Evolutionary conservation across 2,797 vertebrate species (phyloP), one percentile per base, ranked within the genome.

Genomic region (Glyptemys insculpta): DNA sequence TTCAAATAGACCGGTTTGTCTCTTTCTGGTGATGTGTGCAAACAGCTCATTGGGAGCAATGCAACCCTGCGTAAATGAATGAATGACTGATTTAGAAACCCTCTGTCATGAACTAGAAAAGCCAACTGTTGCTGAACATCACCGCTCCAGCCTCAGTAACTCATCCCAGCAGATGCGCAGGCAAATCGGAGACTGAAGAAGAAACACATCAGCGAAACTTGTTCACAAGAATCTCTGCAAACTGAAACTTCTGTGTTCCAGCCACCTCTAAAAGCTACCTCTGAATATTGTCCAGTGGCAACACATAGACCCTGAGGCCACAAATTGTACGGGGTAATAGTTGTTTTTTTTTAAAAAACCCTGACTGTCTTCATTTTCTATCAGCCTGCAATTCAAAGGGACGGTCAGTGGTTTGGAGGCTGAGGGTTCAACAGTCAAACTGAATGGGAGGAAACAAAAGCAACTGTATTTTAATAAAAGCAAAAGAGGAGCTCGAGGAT

Each of bases 1-100:
- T 87, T 94, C 56, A 65, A 79, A 21, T 44, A 49, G n/a, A 15
- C 15, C 81, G 27, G 74, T 85, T 88, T 83, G 29, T 90, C 52
- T 62, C 27, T 81, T 37, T 89, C 59, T 90, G 31, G 9, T 87
- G 29, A 50, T 21, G 15, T 8, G 12, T 5, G 29, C 81, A 90
- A 90, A 89, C 4, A 85, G 31, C 56, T 87, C 53, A 31, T 74
- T 79, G 86, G 25, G 88, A 57, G 37, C 0, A 0, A 4, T 81
- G 47, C 31, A 79, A 16, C 5, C 3, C 1, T 5, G 8, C 27
- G 21, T 6, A 89, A 87, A 80, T 29, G 29, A 88, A 47, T 0
- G 29, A 87, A 85, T 5, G 9, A 4, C 14, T 62, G 44, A 27
- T 53, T 56, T 2, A 47, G 16, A 37, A 56, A 87, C 31, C 12